Percentiles rank a stretch among this genome's conserved stretches.
Conservation (phyloP, 2,888 invertebrate species). For the Eupithecia pulchellata region DNA sequence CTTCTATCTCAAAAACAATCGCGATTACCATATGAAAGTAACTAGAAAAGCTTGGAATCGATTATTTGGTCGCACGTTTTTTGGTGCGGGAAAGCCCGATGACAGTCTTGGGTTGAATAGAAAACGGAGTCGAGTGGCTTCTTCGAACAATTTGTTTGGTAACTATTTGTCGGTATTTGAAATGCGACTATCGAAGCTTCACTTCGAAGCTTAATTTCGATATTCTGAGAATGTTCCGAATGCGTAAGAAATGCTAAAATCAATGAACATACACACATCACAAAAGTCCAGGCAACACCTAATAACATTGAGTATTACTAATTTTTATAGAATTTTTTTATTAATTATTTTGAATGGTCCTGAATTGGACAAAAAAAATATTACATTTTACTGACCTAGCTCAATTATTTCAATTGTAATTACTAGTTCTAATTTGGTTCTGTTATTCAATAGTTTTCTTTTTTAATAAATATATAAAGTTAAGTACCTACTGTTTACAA, state of each 20-base stretch:
- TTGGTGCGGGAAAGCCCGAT: not conserved
- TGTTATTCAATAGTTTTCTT: too few relatives aligned
- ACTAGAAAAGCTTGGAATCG: not conserved
- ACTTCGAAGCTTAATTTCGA: too few relatives aligned
- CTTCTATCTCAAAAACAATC: slow-evolving; percentile 8
- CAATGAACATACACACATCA: not conserved
- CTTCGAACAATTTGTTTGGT: not conserved
- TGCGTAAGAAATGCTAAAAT: not conserved
- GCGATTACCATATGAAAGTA: slow-evolving; percentile 3
- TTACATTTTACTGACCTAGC: too few relatives aligned
- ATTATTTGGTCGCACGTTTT: not conserved
- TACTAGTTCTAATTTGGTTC: too few relatives aligned
- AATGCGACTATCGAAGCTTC: not conserved
- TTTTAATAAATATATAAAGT: too few relatives aligned
- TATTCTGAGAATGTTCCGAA: not conserved
- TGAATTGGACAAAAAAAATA: too few relatives aligned
- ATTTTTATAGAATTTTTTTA: too few relatives aligned
- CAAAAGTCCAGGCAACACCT: too few relatives aligned
- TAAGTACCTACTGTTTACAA: too few relatives aligned
- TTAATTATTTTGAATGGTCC: too few relatives aligned
- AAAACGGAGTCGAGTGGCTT: not conserved
- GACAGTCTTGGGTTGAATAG: not conserved
- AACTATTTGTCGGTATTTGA: not conserved
- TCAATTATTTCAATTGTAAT: too few relatives aligned
- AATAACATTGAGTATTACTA: too few relatives aligned